phyloP scores from a whole-genome alignment of 2,113 vertebrate species.

The Lophotis ruficrista region DNA sequence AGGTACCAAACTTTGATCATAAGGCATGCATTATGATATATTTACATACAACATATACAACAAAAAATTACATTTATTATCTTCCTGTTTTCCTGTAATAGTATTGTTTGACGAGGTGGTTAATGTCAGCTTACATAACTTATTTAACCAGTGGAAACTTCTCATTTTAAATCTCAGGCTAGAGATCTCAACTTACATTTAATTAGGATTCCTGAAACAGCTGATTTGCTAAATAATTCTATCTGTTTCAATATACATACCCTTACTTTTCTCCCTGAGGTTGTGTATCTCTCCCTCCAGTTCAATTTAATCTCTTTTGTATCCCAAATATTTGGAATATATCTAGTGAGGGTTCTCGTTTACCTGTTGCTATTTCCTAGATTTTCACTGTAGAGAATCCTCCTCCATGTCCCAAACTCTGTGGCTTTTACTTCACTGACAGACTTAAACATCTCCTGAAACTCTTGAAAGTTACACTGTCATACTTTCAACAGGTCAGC shows the following conservation, averaged over 20 bases:
- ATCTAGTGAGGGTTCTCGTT: neutral
- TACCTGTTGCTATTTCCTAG: neutral
- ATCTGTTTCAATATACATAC: neutral
- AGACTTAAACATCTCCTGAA: neutral
- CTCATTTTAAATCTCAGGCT: neutral
- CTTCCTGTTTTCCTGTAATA: neutral
- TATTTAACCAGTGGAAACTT: neutral
- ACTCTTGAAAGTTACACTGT: neutral
- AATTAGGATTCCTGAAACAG: neutral
- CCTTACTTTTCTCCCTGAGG: neutral
- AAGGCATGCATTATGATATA: neutral
- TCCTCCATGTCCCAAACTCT: neutral
- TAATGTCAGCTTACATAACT: neutral
- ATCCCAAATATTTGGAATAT: neutral
- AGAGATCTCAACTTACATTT: neutral
- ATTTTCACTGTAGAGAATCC: neutral
- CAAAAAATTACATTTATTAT: neutral
- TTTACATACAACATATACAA: neutral
- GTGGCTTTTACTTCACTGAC: neutral
- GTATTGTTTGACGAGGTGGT: neutral
- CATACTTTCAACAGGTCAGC: neutral
- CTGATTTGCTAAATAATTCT: neutral
- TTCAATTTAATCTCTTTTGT: neutral
- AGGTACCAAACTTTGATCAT: neutral
- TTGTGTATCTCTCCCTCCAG: neutral